Evolutionary conservation across 2,888 invertebrate genomes (phyloP), one percentile per base, ranked within the genome.

Genomic region (Biston betularia): DNA sequence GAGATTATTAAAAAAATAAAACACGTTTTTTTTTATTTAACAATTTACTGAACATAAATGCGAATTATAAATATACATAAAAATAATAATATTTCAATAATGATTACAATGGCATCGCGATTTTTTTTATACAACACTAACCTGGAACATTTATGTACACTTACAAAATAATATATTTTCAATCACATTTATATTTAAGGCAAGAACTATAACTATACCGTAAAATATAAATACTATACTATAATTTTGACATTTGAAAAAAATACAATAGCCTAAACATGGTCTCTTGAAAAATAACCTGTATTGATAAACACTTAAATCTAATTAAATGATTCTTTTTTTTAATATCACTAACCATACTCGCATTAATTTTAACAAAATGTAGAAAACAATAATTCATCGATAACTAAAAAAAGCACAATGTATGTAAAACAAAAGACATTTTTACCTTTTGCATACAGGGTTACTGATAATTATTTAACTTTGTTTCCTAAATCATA

Each of bases 31-130:
- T 72, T 68, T 70, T 79, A 79, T 84, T 84, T 88, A 90, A 87
- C 85, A 81, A 85, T 89, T 88, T 88, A 87, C 89, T 87, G 78
- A 83, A 83, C 83, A 86, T 92, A 92, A 92, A 92, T 92, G 90
- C 91, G 84, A 86, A 84, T 87, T 89, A 88, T 84, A 90, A 88
- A 89, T 89, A 90, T 88, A 88, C 83, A 85, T 79, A 76, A 71
- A 76, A 77, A 79, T 81, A 77, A 79, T 81, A 72, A 81, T 83
- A 81, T 80, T 61, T 63, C 34, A 57, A 66, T 83, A 82, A 78
- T 78, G 79, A 86, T 82, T 85, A 89, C 79, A 83, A 90, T 92
- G 92, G 91, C 92, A 90, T 89, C 90, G 79, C 81, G 84, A 83
- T 86, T 83, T 24, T n/a, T 85, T 83, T 83, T 87, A 85, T 89